Base-by-base conservation (phyloP, 2,797 vertebrate genomes). In the Sylvilagus floridanus region DNA sequence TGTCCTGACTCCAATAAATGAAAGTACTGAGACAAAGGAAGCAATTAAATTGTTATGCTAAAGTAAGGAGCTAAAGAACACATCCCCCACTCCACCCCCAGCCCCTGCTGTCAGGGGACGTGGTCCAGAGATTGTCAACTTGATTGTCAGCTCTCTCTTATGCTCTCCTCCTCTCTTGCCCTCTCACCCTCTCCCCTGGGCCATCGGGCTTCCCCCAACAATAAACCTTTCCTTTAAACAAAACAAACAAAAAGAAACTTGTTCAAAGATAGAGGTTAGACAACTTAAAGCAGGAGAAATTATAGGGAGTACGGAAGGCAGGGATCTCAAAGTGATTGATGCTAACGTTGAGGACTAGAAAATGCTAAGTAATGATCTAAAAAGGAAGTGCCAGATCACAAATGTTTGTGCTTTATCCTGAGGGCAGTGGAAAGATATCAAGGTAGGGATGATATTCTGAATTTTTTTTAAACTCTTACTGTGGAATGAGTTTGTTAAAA, bases 211-310 rank as follows among this genome's bases (percentile, higher is more conserved):
- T 42, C 42, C 42, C 42, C 11, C 47, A 50, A 73, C 42, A 47
- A 47, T 47, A 47, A 47, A 47, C 42, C 42, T 47, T 42, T 42
- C 42, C 42, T 42, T 47, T 47, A 47, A 47, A 47, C 42, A 47
- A 47, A 47, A 47, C 42, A 47, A 47, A 47, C 42, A 47, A 47
- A 47, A 7, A 47, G 9, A 47, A 47, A 47, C 42, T 47, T 47
- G 42, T 47, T 47, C 42, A 1, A 47, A 47, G 42, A 72, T 5
- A 84, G 47, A 5, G 60, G 13, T 93, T 60, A 82, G 50, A 82
- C 4, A 78, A 84, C 26, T 73, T 82, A 63, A 91, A 91, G 26
- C 62, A 89, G 88, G 35, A 88, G 50, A 78, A 95, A 94, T 84
- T n/a, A 62, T 79, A 73, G 35, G 47, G 10, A 88, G 71, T 12